Evolutionary conservation across 1,140 invertebrate species (phyloP).

Genomic region (Andricus grossulariae): DNA sequence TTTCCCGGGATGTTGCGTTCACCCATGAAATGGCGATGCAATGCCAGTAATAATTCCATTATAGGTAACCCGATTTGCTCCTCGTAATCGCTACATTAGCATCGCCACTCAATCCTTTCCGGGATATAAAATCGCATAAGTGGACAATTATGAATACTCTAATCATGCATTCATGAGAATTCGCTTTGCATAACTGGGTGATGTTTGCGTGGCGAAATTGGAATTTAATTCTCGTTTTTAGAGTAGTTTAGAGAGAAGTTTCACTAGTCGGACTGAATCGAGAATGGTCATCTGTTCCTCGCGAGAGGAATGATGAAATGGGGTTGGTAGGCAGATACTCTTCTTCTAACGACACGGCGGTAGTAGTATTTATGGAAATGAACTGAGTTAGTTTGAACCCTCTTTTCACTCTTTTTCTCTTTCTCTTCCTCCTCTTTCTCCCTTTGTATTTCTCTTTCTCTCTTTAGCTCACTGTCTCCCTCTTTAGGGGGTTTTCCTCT

Average conservation of each 20-base stretch:
- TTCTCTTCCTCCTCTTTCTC: slow-evolving; percentile 44
- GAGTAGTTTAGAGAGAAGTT: slow-evolving; percentile 23
- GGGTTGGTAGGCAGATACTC: neutral
- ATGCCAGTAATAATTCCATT: neutral
- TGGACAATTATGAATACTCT: neutral
- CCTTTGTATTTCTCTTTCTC: slow-evolving; percentile 47
- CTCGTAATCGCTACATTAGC: neutral
- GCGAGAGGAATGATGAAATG: slow-evolving; percentile 1
- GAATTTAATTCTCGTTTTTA: slow-evolving; percentile 52
- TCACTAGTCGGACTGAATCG: slow-evolving; percentile 35
- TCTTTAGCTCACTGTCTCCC: slow-evolving; percentile 36
- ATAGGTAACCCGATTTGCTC: neutral
- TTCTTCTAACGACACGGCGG: slow-evolving; percentile 42
- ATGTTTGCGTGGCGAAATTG: slow-evolving; percentile 38
- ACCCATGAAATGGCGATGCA: neutral
- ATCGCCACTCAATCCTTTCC: neutral
- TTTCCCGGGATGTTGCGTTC: neutral
- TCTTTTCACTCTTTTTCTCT: slow-evolving; percentile 54
- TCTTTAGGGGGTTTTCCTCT: neutral
- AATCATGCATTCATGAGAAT: neutral
- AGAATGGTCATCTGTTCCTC: neutral
- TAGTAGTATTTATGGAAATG: slow-evolving; percentile 74
- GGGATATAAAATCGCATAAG: neutral
- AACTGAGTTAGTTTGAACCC: slow-evolving; percentile 65
- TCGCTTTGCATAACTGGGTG: neutral